Evolutionary conservation across 2,113 vertebrate species (phyloP).

Genomic region (Dicrurus megarhynchus): DNA sequence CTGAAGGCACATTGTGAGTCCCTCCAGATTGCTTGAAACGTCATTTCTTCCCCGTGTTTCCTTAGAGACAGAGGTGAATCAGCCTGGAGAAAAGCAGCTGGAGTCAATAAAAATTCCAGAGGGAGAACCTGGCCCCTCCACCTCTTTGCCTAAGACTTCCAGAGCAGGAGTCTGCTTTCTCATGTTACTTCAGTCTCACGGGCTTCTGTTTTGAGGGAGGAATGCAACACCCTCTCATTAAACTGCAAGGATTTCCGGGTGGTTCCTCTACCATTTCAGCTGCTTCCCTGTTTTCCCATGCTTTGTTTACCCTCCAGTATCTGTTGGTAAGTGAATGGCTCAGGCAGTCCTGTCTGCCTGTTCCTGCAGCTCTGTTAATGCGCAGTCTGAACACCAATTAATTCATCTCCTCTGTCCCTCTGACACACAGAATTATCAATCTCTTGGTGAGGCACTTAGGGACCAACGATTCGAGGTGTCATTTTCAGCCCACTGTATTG

Average conservation of each 20-base stretch:
- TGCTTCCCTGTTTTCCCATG: neutral
- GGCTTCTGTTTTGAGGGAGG: neutral
- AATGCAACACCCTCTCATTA: neutral
- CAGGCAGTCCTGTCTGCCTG: neutral
- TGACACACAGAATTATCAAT: neutral
- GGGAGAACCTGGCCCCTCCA: conserved; percentile 36
- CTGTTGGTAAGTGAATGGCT: neutral
- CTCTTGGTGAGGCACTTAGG: neutral
- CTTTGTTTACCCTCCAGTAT: neutral
- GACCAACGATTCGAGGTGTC: neutral
- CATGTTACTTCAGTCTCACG: neutral
- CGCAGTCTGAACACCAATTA: neutral
- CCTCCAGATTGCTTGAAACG: neutral
- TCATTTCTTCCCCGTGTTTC: neutral
- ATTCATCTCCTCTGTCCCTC: neutral
- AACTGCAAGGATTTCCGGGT: neutral
- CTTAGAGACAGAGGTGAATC: conserved; percentile 4
- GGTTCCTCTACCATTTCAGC: neutral
- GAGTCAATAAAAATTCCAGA: conserved; percentile 43
- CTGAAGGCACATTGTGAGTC: neutral
- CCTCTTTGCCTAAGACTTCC: neutral
- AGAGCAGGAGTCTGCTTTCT: neutral
- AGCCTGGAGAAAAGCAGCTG: conserved; percentile 45
- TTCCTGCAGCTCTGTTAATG: neutral
- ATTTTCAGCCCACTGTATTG: neutral